Base-by-base conservation (phyloP, 2,797 vertebrate genomes). In the Cryptoprocta ferox region DNA sequence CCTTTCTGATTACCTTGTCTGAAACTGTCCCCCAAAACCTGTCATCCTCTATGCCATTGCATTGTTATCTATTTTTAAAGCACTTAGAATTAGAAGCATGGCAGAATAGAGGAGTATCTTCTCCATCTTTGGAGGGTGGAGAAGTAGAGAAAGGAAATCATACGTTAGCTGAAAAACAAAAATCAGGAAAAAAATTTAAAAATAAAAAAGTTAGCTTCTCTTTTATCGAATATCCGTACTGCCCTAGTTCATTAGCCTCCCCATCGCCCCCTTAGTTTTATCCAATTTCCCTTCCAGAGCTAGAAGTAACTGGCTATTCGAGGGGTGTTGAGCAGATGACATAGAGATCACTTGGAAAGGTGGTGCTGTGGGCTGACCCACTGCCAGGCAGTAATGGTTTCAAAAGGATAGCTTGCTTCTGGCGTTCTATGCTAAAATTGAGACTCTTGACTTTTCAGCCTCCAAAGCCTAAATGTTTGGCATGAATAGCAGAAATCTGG, bases 381-480 rank as follows among this genome's bases (percentile, higher is more conserved):
- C 21, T 42, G 93, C 87, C 63, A 79, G 63, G 26, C 16, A 91
- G 39, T 53, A 32, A 84, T 32, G 50, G 80, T 80, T 81, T 32
- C 94, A 53, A 75, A 93, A 76, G 32, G 45, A 96, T 75, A 66
- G 76, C 82, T 97, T 90, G 63, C 83, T 90, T 94, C 92, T 97
- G 91, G 93, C 76, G 26, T 81, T 81, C 4, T 68, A 50, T 15
- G 68, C 71, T 92, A 95, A 78, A 70, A 86, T 18, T 24, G 82
- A 96, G 93, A 95, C 16, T 70, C 83, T 96, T 97, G 85, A 94
- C 87, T 96, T 92, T 76, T 83, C 84, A 66, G 94, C 81, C 88
- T 96, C 63, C 68, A 88, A 93, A 96, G 80, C 80, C 87, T 96
- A 91, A 83, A 96, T 24, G n/a, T 95, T 95, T 97, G 97, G 90